Conservation (phyloP, 2,797 vertebrate species). For the Zenarchopterus dispar region DNA sequence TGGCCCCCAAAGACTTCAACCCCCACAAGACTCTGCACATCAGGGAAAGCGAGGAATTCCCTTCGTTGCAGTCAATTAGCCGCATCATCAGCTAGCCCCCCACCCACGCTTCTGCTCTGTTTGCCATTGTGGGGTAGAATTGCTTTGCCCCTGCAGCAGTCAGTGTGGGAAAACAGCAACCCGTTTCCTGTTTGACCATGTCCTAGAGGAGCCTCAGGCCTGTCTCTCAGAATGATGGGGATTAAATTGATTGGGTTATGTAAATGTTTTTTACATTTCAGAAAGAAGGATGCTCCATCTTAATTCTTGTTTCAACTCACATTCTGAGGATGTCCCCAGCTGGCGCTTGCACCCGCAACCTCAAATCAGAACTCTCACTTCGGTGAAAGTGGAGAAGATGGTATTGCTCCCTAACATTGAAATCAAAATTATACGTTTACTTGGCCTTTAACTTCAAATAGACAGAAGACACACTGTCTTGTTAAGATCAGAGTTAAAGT, state of each 20-base stretch:
- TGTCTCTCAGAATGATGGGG: slow-evolving; percentile 23
- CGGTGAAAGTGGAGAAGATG: slow-evolving; percentile 43
- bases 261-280: slow-evolving; percentile 37
- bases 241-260: slow-evolving; percentile 22
- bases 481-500: slow-evolving; percentile 30
- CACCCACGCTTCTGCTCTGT: slow-evolving; percentile 1
- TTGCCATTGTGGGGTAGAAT: slow-evolving; percentile 12
- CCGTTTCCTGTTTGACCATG: slow-evolving; percentile 24
- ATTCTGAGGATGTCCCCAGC: slow-evolving; percentile 37
- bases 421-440: slow-evolving; percentile 24
- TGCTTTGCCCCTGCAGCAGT: slow-evolving; percentile 21
- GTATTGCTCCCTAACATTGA: slow-evolving; percentile 17
- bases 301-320: slow-evolving; percentile 23
- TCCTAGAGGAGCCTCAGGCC: slow-evolving; percentile 28
- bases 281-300: slow-evolving; percentile 12
- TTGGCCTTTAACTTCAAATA: slow-evolving; percentile 38
- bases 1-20: slow-evolving; percentile 88
- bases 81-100: slow-evolving; percentile 92
- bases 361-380: slow-evolving; percentile 28
- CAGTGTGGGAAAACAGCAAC: slow-evolving; percentile 20
- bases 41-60: slow-evolving; percentile 91
- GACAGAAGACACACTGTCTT: slow-evolving; percentile 21
- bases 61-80: slow-evolving; percentile 94
- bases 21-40: slow-evolving; percentile 92
- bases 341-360: slow-evolving; percentile 41